phyloP scores from a whole-genome alignment of 2,888 invertebrate genomes.

The Mythimna loreyi region DNA sequence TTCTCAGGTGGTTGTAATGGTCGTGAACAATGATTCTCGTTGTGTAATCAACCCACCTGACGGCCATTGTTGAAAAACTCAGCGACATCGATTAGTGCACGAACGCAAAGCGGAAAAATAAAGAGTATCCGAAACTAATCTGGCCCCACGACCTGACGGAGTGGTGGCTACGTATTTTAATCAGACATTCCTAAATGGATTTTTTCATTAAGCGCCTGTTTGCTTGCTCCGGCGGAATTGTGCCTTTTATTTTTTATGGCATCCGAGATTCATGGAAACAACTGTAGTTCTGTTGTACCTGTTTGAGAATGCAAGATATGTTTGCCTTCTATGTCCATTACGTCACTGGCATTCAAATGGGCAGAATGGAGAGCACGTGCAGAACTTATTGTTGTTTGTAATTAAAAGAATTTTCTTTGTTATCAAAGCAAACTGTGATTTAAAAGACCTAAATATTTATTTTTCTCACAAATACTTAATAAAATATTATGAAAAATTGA shows the following conservation, averaged over 20 bases:
- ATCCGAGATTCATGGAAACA: conserved; percentile 63
- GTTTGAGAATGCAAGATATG: conserved; percentile 63
- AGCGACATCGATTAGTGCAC: conserved; percentile 75
- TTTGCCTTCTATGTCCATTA: conserved; percentile 29
- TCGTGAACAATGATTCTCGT: conserved; percentile 51
- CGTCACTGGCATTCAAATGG: conserved; percentile 36
- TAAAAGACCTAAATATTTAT: neutral
- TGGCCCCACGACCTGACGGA: conserved; percentile 79
- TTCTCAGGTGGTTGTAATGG: conserved; percentile 39
- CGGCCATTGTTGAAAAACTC: conserved; percentile 62
- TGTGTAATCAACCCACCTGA: conserved; percentile 60
- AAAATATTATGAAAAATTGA: too few relatives aligned
- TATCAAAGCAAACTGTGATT: neutral
- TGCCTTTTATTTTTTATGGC: conserved; percentile 75
- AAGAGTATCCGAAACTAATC: conserved; percentile 85
- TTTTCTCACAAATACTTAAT: too few relatives aligned
- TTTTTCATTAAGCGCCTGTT: conserved; percentile 76
- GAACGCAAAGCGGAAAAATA: conserved; percentile 81
- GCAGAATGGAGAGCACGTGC: conserved; percentile 41
- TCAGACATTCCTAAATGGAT: conserved; percentile 85
- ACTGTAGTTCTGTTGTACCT: conserved; percentile 58
- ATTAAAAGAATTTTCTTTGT: conserved; percentile 43
- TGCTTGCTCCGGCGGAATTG: conserved; percentile 67
- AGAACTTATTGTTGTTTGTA: conserved; percentile 29
- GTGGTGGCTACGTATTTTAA: conserved; percentile 82